Evolutionary conservation across 2,888 invertebrate genomes (phyloP).

Genomic region (Xanthorhoe spadicearia): DNA sequence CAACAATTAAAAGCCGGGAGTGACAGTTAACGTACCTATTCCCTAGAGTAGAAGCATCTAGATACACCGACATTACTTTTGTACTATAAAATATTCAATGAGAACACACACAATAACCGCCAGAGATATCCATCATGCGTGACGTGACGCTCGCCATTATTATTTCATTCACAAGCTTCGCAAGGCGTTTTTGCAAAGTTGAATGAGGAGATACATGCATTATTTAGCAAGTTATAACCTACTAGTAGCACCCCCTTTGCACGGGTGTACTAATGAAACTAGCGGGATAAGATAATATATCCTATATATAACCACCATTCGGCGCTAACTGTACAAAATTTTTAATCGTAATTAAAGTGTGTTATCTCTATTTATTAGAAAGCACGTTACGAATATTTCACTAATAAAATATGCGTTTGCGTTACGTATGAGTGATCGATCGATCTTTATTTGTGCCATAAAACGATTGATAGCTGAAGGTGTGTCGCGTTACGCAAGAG

Average conservation of each 20-base stretch:
- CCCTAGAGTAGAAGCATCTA: no score
- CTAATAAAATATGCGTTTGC: conserved; percentile 10
- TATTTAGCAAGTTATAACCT: not conserved
- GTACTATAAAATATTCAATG: not conserved
- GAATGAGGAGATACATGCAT: not conserved
- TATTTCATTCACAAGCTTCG: not conserved
- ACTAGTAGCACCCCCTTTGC: no score
- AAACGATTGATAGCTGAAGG: conserved; percentile 33
- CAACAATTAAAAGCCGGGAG: no score
- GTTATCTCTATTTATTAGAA: conserved; percentile 9
- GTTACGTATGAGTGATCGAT: conserved; percentile 34
- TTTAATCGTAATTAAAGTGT: not conserved
- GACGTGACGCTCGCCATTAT: conserved; percentile 2
- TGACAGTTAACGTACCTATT: no score
- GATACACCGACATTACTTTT: not conserved
- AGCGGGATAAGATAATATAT: no score
- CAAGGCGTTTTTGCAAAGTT: not conserved
- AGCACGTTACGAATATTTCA: conserved; percentile 10
- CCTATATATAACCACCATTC: no score
- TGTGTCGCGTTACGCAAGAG: conserved; percentile 54
- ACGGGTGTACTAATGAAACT: no score
- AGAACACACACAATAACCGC: not conserved
- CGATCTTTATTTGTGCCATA: conserved; percentile 41
- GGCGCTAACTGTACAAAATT: no score
- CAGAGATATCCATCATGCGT: conserved; percentile 1